Evolutionary conservation across 2,888 invertebrate genomes (phyloP).

Genomic region (Drosophila phalerata): DNA sequence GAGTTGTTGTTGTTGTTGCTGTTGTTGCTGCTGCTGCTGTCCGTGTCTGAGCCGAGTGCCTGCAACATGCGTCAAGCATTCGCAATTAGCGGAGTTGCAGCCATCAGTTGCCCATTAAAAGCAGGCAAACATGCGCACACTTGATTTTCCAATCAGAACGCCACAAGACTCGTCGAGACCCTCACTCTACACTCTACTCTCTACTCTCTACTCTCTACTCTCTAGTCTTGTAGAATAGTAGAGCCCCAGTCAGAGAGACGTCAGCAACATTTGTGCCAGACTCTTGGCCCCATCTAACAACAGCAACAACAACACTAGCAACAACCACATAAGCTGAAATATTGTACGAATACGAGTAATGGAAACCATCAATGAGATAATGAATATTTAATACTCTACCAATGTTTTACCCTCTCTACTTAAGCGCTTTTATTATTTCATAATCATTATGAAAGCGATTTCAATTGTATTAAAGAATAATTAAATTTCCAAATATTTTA

Average conservation of each 20-base stretch:
- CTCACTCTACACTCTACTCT: slow-evolving; percentile 7
- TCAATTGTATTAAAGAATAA: background rate
- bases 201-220: too few relatives aligned
- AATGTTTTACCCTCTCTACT: background rate
- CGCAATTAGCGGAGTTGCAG: slow-evolving; percentile 78
- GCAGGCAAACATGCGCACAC: slow-evolving; percentile 76
- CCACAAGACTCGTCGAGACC: slow-evolving; percentile 34
- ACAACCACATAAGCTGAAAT: slow-evolving; percentile 18
- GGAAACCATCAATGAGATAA: background rate
- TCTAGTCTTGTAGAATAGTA: slow-evolving; percentile 16
- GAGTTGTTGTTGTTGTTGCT: slow-evolving; percentile 18
- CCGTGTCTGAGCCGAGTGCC: slow-evolving; percentile 74
- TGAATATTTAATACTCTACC: slow-evolving; percentile 23
- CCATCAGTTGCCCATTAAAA: slow-evolving; percentile 77
- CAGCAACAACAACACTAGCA: slow-evolving; percentile 21
- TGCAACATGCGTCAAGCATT: slow-evolving; percentile 81
- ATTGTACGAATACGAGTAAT: slow-evolving; percentile 27
- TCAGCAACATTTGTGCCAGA: slow-evolving; percentile 63
- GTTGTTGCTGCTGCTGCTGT: slow-evolving; percentile 38
- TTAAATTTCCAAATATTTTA: too few relatives aligned
- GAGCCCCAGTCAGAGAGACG: slow-evolving; percentile 34
- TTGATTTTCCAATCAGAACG: slow-evolving; percentile 80
- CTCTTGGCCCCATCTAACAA: slow-evolving; percentile 39
- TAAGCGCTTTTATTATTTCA: background rate
- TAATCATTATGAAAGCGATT: background rate